A percentile compares a stretch with the other conserved stretches of the same genome.
Conservation (phyloP, 2,888 invertebrate genomes). For the Phalera bucephala region DNA sequence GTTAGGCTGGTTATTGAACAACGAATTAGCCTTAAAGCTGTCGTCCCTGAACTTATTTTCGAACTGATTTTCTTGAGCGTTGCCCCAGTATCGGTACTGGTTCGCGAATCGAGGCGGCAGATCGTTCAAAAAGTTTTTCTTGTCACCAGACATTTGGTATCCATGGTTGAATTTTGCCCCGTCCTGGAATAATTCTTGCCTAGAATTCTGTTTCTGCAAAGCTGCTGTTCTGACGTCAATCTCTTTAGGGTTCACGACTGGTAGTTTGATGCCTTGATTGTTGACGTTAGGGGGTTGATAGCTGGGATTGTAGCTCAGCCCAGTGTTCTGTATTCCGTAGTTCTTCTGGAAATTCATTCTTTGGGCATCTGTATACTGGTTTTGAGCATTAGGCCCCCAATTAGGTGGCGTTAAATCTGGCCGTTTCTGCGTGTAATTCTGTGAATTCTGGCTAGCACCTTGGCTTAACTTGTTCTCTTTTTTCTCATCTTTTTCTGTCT, state of each 20-base stretch:
- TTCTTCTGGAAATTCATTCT: constrained; percentile 60
- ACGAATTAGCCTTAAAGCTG: constrained; percentile 39
- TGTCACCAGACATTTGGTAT: constrained; percentile 68
- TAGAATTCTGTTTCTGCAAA: constrained; percentile 70
- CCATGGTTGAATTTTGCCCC: constrained; percentile 62
- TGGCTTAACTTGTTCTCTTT: constrained; percentile 54
- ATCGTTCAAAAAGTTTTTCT: constrained; percentile 72
- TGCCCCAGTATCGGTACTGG: constrained; percentile 73
- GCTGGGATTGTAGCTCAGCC: constrained; percentile 55
- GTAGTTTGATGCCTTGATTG: constrained; percentile 61
- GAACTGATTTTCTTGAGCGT: constrained; percentile 59
- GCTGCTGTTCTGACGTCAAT: constrained; percentile 78
- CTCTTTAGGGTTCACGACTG: constrained; percentile 78
- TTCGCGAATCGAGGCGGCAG: constrained; percentile 75
- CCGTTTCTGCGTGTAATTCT: constrained; percentile 46
- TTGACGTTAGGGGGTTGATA: constrained; percentile 39
- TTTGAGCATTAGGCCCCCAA: constrained; percentile 39
- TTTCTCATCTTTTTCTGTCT: constrained; percentile 62
- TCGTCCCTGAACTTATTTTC: constrained; percentile 73
- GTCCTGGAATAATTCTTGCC: constrained; percentile 66
- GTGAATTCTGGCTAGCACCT: constrained; percentile 43
- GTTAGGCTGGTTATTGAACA: constrained; percentile 33
- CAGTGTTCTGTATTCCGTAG: constrained; percentile 60
- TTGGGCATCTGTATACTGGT: constrained; percentile 41
- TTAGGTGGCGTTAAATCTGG: constrained; percentile 39